phyloP scores from a whole-genome alignment of 2,797 vertebrate species.

The Chloroceryle inda region DNA sequence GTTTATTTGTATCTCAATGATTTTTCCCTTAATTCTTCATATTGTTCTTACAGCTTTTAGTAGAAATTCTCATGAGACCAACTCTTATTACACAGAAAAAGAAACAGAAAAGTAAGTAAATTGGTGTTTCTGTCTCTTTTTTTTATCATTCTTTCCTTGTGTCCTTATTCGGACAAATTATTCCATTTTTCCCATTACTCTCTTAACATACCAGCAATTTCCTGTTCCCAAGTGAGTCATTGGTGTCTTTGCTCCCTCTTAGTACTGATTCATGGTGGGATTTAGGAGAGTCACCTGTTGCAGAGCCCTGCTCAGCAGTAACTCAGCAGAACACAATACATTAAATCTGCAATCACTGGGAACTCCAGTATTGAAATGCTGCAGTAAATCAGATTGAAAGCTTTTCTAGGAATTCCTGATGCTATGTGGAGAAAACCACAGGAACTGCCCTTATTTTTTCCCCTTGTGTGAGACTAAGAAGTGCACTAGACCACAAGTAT shows the following conservation, averaged over 20 bases:
- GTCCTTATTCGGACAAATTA: neutral
- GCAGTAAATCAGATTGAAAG: neutral
- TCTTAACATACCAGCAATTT: neutral
- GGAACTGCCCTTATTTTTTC: neutral
- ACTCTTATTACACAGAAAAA: slow-evolving; percentile 95
- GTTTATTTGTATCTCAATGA: neutral
- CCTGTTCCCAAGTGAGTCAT: slow-evolving; percentile 2
- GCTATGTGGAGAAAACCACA: neutral
- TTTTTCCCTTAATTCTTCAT: slow-evolving; percentile 17
- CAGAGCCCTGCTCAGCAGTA: neutral
- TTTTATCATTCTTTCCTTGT: neutral
- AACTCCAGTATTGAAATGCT: neutral
- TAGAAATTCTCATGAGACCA: slow-evolving; percentile 98
- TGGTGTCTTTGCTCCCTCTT: neutral
- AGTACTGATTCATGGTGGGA: neutral
- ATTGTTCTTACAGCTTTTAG: slow-evolving; percentile 87
- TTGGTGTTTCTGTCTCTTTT: neutral
- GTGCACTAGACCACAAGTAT: neutral
- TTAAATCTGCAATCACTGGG: neutral
- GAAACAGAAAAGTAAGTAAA: slow-evolving; percentile 92
- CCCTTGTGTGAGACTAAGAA: neutral
- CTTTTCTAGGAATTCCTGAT: neutral
- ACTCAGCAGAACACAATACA: neutral
- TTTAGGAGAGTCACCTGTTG: slow-evolving; percentile 16
- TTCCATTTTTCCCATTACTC: neutral